Conservation (phyloP, 92 coral and sea anemone species). For the Ricordea florida region DNA sequence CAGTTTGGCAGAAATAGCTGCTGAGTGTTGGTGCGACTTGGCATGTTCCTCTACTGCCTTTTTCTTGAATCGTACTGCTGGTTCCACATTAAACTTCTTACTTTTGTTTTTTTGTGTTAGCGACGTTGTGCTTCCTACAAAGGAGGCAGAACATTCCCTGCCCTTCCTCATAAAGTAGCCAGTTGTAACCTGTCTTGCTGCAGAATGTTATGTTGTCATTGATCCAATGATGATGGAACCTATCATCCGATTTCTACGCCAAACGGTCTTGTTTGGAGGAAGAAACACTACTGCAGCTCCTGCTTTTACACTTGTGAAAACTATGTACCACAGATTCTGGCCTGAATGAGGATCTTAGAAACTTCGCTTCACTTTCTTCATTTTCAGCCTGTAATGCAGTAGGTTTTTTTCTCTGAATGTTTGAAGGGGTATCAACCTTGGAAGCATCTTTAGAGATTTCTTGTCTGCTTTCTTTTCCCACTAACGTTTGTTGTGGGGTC, state of each 20-base stretch:
- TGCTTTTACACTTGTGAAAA: constrained; percentile 11
- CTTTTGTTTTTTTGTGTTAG: constrained; percentile 37
- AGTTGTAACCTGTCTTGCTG: constrained; percentile 10
- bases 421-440: background rate
- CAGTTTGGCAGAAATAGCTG: constrained; percentile 46
- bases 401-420: background rate
- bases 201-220: constrained; percentile 7
- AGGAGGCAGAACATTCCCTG: constrained; percentile 58
- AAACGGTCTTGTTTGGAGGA: constrained; percentile 8
- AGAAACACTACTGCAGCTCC: constrained; percentile 1
- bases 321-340: background rate
- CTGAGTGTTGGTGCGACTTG: constrained; percentile 40
- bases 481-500: background rate
- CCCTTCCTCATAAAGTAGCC: constrained; percentile 47
- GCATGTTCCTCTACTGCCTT: constrained; percentile 55
- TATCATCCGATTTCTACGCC: background rate
- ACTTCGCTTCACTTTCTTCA: background rate
- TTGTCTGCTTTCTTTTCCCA: background rate
- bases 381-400: background rate
- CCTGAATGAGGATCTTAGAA: background rate
- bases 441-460: background rate
- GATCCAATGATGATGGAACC: background rate
- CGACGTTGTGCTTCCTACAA: constrained; percentile 32
- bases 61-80: constrained; percentile 36
- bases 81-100: constrained; percentile 25